Conservation (phyloP, 2,113 vertebrate genomes). For the Phaetusa simplex region DNA sequence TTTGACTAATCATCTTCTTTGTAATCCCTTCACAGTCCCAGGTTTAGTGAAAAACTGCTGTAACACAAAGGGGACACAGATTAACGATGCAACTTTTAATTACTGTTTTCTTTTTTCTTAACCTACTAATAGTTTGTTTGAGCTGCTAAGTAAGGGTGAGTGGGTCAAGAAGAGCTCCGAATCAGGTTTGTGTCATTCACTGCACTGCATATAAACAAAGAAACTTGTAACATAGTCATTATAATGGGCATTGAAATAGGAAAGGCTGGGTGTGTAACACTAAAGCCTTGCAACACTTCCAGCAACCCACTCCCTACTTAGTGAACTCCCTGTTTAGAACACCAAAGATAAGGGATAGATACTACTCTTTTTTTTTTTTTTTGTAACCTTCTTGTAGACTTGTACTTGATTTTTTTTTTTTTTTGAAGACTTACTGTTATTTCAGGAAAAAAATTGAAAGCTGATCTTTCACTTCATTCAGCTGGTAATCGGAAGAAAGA, state of each 20-base stretch:
- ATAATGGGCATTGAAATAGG: conserved; percentile 72
- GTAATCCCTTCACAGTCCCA: conserved; percentile 83
- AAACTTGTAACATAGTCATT: conserved; percentile 64
- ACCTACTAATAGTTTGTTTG: conserved; percentile 82
- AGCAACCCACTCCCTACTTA: conserved; percentile 67
- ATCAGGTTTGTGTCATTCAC: conserved; percentile 76
- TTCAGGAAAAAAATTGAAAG: conserved; percentile 69
- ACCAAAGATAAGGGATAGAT: conserved; percentile 85
- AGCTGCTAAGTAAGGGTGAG: conserved; percentile 76
- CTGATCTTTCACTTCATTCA: conserved; percentile 73
- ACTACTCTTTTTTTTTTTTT: conserved; percentile 45
- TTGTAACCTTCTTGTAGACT: conserved; percentile 74
- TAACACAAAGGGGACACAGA: conserved; percentile 83
- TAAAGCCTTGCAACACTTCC: conserved; percentile 53
- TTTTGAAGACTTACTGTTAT: conserved; percentile 64
- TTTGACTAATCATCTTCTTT: conserved; percentile 79
- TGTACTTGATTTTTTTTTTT: conserved; percentile 72
- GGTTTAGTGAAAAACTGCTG: conserved; percentile 87
- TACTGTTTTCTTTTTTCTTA: conserved; percentile 78
- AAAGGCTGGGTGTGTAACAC: conserved; percentile 64
- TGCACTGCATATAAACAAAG: conserved; percentile 71
- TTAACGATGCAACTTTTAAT: conserved; percentile 80
- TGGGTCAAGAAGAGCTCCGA: conserved; percentile 70
- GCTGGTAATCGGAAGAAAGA: conserved; percentile 51
- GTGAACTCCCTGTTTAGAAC: conserved; percentile 75